Conservation (phyloP, 2,888 invertebrate species). For the Platynereis dumerilii region DNA sequence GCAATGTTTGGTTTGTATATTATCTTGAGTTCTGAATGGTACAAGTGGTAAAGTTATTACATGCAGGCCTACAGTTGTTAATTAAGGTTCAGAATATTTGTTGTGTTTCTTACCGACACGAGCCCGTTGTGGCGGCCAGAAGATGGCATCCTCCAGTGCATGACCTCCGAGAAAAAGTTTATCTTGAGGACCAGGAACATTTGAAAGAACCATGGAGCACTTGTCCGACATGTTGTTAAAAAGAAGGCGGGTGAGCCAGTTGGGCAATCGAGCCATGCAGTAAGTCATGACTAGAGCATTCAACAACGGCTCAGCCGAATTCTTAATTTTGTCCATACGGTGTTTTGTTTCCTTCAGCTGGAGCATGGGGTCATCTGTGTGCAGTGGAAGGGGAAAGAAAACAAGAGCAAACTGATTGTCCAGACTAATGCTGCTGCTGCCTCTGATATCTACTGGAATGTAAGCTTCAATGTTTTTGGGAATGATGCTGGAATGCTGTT, state of each 20-base stretch:
- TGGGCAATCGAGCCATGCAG: constrained; percentile 35
- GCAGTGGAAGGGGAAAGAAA: constrained; percentile 29
- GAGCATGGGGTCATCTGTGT: constrained; percentile 16
- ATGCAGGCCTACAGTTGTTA: no score
- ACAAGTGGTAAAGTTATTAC: no score
- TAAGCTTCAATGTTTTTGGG: constrained; percentile 31
- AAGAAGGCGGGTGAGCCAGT: constrained; percentile 27
- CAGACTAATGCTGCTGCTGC: constrained; percentile 22
- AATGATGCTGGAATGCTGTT: constrained; percentile 1
- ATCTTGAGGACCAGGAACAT: constrained; percentile 36
- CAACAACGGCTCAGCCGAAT: constrained; percentile 35
- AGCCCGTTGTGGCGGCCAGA: constrained; percentile 38
- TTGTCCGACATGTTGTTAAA: constrained; percentile 34
- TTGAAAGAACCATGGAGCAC: constrained; percentile 35
- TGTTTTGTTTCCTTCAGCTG: constrained; percentile 11
- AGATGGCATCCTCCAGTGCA: constrained; percentile 28
- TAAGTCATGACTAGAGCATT: constrained; percentile 32
- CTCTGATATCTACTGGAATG: constrained; percentile 36
- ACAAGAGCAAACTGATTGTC: constrained; percentile 38
- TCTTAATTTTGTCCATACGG: constrained; percentile 35
- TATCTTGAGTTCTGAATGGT: no score
- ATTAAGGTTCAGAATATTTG: no score
- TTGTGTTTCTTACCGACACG: constrained; percentile 39
- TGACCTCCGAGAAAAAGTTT: constrained; percentile 26
- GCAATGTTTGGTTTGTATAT: no score